Conservation (phyloP, 2,113 vertebrate genomes). For the Plotosus lineatus region DNA sequence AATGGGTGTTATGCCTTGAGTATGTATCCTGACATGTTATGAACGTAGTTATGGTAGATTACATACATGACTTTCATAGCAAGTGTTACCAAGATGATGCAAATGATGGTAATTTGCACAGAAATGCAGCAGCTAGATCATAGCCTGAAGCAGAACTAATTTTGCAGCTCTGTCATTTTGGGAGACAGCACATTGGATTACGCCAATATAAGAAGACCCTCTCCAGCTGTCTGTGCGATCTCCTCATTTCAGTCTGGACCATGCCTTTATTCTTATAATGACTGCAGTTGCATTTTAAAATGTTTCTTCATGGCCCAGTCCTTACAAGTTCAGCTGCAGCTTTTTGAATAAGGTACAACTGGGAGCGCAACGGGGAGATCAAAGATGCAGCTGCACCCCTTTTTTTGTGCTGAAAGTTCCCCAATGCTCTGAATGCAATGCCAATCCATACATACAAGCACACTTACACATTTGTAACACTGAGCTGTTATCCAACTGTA, state of each 20-base stretch:
- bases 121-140: constrained; percentile 40
- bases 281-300: constrained; percentile 21
- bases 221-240: neutral
- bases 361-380: constrained; percentile 1
- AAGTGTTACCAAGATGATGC: constrained; percentile 3
- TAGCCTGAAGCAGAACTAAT: constrained; percentile 29
- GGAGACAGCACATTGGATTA: neutral
- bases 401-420: constrained; percentile 12
- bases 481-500: constrained; percentile 17
- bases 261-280: constrained; percentile 21
- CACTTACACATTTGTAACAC: constrained; percentile 4
- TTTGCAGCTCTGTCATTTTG: constrained; percentile 37
- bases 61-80: neutral
- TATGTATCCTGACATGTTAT: neutral
- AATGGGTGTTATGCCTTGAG: neutral
- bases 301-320: neutral
- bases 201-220: neutral
- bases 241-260: neutral
- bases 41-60: neutral
- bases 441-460: constrained; percentile 1
- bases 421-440: constrained; percentile 35
- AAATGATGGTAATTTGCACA: constrained; percentile 36
- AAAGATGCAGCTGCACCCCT: constrained; percentile 37
- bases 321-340: constrained; percentile 26
- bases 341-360: constrained; percentile 36